Percentiles rank a stretch among this genome's conserved stretches.
Conservation (phyloP, 2,888 invertebrate species). For the Hemistola chrysoprasaria region DNA sequence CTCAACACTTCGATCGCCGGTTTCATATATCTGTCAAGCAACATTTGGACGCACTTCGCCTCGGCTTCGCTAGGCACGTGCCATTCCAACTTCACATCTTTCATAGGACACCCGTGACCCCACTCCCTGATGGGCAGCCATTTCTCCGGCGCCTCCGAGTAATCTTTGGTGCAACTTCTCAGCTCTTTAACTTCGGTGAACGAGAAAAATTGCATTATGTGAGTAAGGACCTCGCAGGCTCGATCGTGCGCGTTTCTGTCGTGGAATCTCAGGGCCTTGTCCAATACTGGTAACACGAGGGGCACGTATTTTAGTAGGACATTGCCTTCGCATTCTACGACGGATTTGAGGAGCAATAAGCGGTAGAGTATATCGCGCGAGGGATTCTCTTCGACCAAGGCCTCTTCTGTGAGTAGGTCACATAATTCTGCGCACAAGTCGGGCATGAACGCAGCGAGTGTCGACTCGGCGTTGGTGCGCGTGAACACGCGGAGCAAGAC, state of each 20-base stretch:
- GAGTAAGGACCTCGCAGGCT: conserved; percentile 83
- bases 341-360: conserved; percentile 87
- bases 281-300: conserved; percentile 84
- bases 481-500: conserved; percentile 86
- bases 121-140: conserved; percentile 90
- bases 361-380: conserved; percentile 91
- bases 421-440: conserved; percentile 85
- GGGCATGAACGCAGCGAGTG: conserved; percentile 88
- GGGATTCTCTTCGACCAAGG: conserved; percentile 88
- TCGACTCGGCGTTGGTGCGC: conserved; percentile 85
- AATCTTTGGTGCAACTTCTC: conserved; percentile 82
- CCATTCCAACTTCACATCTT: conserved; percentile 87
- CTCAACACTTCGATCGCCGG: conserved; percentile 84
- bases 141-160: conserved; percentile 84
- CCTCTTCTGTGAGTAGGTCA: conserved; percentile 84
- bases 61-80: conserved; percentile 88
- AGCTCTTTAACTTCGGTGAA: conserved; percentile 84
- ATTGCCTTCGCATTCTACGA: conserved; percentile 85
- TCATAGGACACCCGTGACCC: conserved; percentile 87
- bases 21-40: conserved; percentile 85
- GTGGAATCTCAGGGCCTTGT: conserved; percentile 86
- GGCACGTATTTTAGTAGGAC: conserved; percentile 85
- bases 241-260: conserved; percentile 85
- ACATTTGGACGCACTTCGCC: conserved; percentile 83
- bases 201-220: conserved; percentile 83